These are phyloP conservation scores for Phenganax subtilis DNA, from an alignment of 92 coral and sea anemone species.

Conservation along the genomic window DNA sequence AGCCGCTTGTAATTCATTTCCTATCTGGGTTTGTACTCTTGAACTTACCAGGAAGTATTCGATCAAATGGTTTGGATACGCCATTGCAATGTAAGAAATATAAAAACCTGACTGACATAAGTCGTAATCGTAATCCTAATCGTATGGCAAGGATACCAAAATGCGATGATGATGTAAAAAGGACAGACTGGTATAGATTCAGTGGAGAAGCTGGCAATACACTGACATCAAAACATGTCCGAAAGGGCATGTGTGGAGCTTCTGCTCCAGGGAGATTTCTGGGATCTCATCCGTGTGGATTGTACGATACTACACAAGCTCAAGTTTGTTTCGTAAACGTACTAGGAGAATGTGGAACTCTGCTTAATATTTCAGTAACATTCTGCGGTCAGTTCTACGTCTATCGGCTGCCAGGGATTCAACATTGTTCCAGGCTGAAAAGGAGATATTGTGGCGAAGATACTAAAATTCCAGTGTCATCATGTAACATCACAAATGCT, in stretches of 20 bases:
- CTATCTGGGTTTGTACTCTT: background rate
- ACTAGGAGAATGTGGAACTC: background rate
- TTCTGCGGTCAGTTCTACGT: slow-evolving; percentile 19
- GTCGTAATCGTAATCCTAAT: background rate
- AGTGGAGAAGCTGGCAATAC: slow-evolving; percentile 45
- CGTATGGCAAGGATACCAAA: background rate
- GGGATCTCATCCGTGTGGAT: slow-evolving; percentile 37
- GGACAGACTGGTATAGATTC: slow-evolving; percentile 48
- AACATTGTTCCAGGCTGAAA: background rate
- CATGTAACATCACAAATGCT: too few species aligned
- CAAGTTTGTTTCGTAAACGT: slow-evolving; percentile 35
- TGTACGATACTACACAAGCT: background rate
- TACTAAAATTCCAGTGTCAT: too few species aligned
- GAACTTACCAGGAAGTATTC: background rate
- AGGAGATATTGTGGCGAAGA: background rate
- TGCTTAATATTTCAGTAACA: slow-evolving; percentile 9
- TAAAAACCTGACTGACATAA: background rate
- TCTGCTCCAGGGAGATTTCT: slow-evolving; percentile 42
- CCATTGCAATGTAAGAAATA: slow-evolving; percentile 11
- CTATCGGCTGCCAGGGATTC: background rate
- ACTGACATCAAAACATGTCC: slow-evolving; percentile 35
- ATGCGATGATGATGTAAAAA: slow-evolving; percentile 30
- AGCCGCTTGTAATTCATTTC: background rate
- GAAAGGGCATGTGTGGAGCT: slow-evolving; percentile 32
- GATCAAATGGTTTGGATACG: background rate